phyloP scores from a whole-genome alignment of 2,888 invertebrate species.

The Shargacucullia verbasci region DNA sequence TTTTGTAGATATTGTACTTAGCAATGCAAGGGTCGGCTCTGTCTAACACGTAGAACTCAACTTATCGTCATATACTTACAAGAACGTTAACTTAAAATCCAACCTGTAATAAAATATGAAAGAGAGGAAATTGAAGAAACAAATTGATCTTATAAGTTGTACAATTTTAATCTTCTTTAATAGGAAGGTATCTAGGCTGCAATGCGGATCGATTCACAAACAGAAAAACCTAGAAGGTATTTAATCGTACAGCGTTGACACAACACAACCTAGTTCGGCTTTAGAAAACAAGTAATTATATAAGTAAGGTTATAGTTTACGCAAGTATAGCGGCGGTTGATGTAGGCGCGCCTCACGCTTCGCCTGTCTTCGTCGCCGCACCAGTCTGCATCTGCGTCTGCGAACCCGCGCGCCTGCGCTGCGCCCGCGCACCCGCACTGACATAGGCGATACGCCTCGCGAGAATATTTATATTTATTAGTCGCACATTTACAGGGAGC shows the following conservation, averaged over 20 bases:
- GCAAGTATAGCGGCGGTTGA: slow-evolving; percentile 66
- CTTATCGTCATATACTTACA: too few species aligned
- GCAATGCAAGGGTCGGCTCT: too few species aligned
- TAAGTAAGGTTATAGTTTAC: slow-evolving; percentile 78
- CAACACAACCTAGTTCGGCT: slow-evolving; percentile 64
- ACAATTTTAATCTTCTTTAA: too few species aligned
- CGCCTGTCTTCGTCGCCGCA: slow-evolving; percentile 43
- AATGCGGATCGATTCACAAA: background rate
- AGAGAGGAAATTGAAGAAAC: too few species aligned
- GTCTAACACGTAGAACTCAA: too few species aligned
- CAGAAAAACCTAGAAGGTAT: background rate
- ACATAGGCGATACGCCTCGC: slow-evolving; percentile 2
- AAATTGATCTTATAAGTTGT: too few species aligned
- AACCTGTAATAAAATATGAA: too few species aligned
- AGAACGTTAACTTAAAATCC: too few species aligned
- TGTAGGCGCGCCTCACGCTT: slow-evolving; percentile 44
- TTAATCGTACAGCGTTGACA: slow-evolving; percentile 47
- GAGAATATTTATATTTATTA: slow-evolving; percentile 7
- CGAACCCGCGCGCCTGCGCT: slow-evolving; percentile 48
- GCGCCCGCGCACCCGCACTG: slow-evolving; percentile 47
- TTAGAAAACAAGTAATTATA: slow-evolving; percentile 76
- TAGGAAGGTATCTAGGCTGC: too few species aligned
- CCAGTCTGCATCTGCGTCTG: slow-evolving; percentile 47
- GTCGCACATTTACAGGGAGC: background rate
- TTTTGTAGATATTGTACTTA: too few species aligned